Conservation (phyloP, 2,113 vertebrate genomes). For the Nothoprocta pentlandii region DNA sequence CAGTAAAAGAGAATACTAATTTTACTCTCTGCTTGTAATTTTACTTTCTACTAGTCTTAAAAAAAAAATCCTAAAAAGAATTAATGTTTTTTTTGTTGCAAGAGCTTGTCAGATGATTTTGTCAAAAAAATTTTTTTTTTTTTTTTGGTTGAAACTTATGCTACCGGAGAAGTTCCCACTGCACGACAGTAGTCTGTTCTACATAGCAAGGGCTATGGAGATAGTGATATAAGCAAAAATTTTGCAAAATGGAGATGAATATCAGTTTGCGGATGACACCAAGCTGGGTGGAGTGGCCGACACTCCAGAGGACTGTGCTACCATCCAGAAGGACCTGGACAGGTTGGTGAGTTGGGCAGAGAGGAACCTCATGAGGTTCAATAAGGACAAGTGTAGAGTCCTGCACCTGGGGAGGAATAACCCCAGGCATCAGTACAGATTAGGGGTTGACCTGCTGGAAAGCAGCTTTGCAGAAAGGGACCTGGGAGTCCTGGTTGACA, state of each 20-base stretch:
- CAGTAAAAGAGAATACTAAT: neutral
- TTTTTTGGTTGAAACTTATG: neutral
- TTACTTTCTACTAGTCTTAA: neutral
- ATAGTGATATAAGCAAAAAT: neutral
- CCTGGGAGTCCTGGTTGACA: no score
- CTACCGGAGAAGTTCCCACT: neutral
- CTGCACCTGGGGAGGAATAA: no score
- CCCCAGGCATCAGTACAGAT: no score
- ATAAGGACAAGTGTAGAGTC: no score
- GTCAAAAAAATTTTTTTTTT: neutral
- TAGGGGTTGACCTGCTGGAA: no score
- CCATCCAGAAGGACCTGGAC: no score
- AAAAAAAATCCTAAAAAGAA: neutral
- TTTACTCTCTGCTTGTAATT: neutral
- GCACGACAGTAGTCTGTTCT: neutral
- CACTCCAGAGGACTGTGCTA: no score
- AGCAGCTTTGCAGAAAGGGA: no score
- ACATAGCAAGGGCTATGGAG: neutral
- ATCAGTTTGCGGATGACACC: no score
- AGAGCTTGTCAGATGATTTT: neutral
- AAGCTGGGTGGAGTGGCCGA: no score
- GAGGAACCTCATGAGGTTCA: no score
- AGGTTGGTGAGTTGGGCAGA: no score
- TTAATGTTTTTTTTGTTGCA: neutral
- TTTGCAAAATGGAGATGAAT: neutral